These are phyloP conservation scores for Neopelma chrysocephalum DNA, from an alignment of 2,797 vertebrate genomes.

Conservation along the genomic window DNA sequence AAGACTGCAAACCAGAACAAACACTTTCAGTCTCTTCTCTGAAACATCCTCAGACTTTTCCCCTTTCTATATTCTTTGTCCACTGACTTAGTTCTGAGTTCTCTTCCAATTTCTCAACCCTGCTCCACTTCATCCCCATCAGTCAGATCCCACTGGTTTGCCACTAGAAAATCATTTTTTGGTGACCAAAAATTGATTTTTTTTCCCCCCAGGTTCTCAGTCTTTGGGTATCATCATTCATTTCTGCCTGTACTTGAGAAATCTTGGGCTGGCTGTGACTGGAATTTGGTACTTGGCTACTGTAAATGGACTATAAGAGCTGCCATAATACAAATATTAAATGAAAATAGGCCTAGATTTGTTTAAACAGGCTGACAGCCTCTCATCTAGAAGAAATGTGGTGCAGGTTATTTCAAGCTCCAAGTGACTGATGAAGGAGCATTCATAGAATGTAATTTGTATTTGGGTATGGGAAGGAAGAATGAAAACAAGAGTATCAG, in stretches of 20 bases:
- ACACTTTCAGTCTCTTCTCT: neutral
- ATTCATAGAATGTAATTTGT: neutral
- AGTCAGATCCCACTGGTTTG: neutral
- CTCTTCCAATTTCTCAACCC: fast-evolving
- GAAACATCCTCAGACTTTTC: neutral
- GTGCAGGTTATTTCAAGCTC: neutral
- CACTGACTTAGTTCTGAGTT: neutral
- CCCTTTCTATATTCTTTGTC: neutral
- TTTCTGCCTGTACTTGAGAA: neutral
- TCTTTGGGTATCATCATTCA: neutral
- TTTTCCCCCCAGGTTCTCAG: neutral
- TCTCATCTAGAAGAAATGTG: neutral
- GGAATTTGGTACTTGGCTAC: neutral
- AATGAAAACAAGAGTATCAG: neutral
- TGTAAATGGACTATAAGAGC: neutral
- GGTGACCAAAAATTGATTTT: neutral
- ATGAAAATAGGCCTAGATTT: neutral
- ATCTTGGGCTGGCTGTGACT: neutral
- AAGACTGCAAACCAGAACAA: neutral
- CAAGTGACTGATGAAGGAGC: neutral
- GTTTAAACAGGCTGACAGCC: neutral
- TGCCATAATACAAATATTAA: neutral
- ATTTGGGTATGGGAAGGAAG: neutral
- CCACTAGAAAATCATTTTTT: neutral
- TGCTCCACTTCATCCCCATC: neutral